Evolutionary conservation across 1,140 invertebrate species (phyloP).

Genomic region (Drosophila parvula): DNA sequence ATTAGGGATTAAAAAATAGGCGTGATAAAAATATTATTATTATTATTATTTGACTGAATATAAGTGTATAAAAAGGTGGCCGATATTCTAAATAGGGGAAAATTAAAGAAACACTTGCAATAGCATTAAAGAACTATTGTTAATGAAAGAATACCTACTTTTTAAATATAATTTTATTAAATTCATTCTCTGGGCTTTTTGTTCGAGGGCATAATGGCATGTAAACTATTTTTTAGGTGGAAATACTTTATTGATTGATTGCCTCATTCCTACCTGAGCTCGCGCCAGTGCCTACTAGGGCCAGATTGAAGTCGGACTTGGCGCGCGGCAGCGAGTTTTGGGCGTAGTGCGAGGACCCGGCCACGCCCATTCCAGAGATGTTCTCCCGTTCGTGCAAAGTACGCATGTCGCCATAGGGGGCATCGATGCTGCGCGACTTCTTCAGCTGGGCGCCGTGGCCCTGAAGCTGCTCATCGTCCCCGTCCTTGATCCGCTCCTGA

Average conservation of each 20-base stretch:
- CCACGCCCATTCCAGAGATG: slow-evolving; percentile 22
- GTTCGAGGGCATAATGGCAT: neutral
- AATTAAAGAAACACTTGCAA: neutral
- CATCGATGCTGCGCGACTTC: slow-evolving; percentile 95
- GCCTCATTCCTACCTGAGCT: slow-evolving; percentile 29
- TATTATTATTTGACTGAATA: neutral
- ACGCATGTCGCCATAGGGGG: slow-evolving; percentile 92
- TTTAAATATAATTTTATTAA: slow-evolving; percentile 4
- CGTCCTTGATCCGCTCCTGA: slow-evolving; percentile 84
- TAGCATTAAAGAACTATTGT: too few species aligned
- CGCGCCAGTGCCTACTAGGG: slow-evolving; percentile 85
- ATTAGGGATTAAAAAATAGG: neutral
- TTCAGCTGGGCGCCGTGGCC: slow-evolving; percentile 88
- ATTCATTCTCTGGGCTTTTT: slow-evolving; percentile 5
- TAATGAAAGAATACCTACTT: neutral
- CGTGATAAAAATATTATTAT: neutral
- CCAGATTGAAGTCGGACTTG: slow-evolving; percentile 94
- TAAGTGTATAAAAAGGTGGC: neutral
- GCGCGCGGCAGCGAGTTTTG: slow-evolving; percentile 88
- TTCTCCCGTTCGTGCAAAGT: slow-evolving; percentile 86
- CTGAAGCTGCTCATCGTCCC: slow-evolving; percentile 82
- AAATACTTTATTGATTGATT: neutral
- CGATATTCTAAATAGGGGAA: neutral
- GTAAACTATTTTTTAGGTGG: neutral
- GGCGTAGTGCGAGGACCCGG: slow-evolving; percentile 82